These are phyloP conservation scores for Sebastiscus albofasciatus DNA, from an alignment of 2,797 vertebrate genomes.

Conservation along the genomic window DNA sequence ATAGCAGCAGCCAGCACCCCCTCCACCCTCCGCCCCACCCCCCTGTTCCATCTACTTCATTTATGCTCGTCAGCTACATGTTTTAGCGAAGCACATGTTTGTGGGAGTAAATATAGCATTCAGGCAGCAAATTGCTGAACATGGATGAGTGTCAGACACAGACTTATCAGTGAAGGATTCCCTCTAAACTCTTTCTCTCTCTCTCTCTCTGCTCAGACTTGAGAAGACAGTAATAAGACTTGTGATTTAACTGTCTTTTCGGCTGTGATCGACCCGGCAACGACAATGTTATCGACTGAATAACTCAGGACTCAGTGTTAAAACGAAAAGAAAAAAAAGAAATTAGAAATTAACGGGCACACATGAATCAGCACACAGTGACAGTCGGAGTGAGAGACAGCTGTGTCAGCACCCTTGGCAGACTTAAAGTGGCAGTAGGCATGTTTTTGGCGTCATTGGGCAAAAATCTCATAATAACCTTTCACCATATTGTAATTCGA, in stretches of 20 bases:
- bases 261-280: slow-evolving; percentile 21
- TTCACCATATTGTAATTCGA: too few species aligned
- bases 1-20: background rate
- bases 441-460: too few species aligned
- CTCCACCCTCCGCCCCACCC: background rate
- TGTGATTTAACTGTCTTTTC: slow-evolving; percentile 34
- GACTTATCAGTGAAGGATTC: slow-evolving; percentile 23
- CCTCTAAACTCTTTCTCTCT: slow-evolving; percentile 1
- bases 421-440: background rate
- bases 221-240: slow-evolving; percentile 11
- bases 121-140: slow-evolving; percentile 25
- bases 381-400: slow-evolving; percentile 4
- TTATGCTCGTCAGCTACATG: slow-evolving; percentile 33
- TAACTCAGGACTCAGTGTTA: slow-evolving; percentile 21
- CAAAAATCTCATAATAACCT: too few species aligned
- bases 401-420: slow-evolving; percentile 2
- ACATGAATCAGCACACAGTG: slow-evolving; percentile 3
- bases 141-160: slow-evolving; percentile 4
- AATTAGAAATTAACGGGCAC: slow-evolving; percentile 29
- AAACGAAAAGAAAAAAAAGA: background rate
- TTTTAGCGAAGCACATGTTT: slow-evolving; percentile 24
- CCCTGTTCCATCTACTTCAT: slow-evolving; percentile 30
- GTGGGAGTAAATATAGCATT: slow-evolving; percentile 49
- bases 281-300: slow-evolving; percentile 38
- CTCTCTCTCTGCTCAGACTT: background rate